Evolutionary conservation across 2,797 vertebrate genomes (phyloP).

Genomic region (Coracias cyanogaster): DNA sequence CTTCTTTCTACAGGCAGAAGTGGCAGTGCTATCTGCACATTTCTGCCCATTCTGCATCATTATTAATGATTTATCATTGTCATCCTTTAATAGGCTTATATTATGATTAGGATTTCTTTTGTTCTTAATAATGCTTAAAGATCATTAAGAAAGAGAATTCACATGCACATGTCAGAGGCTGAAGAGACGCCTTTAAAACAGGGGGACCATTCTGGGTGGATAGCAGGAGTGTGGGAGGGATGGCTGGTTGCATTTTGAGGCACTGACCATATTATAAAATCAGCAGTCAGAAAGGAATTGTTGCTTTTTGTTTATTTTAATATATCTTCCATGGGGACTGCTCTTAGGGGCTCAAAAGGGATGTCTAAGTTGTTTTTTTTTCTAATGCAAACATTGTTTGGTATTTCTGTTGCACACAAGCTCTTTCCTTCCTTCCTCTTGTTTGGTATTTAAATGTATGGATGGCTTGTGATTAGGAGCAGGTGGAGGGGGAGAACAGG

Average conservation of each 20-base stretch:
- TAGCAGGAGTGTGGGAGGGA: constrained; percentile 30
- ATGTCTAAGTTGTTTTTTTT: constrained; percentile 47
- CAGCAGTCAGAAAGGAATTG: constrained; percentile 63
- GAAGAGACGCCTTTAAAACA: constrained; percentile 28
- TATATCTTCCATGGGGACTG: constrained; percentile 66
- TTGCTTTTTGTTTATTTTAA: constrained; percentile 73
- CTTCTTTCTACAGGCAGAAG: constrained; percentile 5
- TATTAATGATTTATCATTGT: constrained; percentile 57
- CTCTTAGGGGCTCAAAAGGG: constrained; percentile 56
- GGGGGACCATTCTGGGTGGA: background rate
- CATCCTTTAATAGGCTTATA: constrained; percentile 61
- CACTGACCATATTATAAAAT: constrained; percentile 63
- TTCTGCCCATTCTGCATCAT: constrained; percentile 34
- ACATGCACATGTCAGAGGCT: background rate
- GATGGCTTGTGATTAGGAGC: constrained; percentile 70
- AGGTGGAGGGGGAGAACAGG: constrained; percentile 66
- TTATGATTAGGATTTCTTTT: constrained; percentile 61
- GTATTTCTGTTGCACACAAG: constrained; percentile 68
- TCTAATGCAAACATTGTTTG: constrained; percentile 66
- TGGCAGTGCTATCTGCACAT: constrained; percentile 16
- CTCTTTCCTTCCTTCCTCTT: constrained; percentile 65
- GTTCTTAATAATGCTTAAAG: constrained; percentile 56
- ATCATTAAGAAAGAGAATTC: constrained; percentile 46
- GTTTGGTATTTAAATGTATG: constrained; percentile 74
- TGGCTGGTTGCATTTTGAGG: background rate